Evolutionary conservation across 2,797 vertebrate species (phyloP).

Genomic region (Champsocephalus esox): DNA sequence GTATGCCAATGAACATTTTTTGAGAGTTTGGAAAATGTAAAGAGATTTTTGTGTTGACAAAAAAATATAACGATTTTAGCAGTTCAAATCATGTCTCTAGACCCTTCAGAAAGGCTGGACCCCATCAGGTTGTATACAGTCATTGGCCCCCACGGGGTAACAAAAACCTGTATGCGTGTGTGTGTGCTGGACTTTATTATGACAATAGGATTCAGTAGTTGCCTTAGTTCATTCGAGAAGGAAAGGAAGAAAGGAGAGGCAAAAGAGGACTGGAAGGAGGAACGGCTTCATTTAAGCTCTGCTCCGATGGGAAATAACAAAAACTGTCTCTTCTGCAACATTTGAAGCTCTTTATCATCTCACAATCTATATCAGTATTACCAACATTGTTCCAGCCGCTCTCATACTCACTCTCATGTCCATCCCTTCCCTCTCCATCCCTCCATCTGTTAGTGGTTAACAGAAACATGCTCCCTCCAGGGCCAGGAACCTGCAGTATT

Average conservation of each 20-base stretch:
- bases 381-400: slow-evolving; percentile 39
- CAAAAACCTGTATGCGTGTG: not conserved
- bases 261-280: slow-evolving; percentile 8
- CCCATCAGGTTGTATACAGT: no score
- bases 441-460: slow-evolving; percentile 84
- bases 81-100: no score
- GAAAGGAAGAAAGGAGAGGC: not conserved
- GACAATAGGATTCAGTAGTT: slow-evolving; percentile 34
- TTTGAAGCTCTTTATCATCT: slow-evolving; percentile 24
- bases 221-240: slow-evolving; percentile 33
- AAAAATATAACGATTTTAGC: no score
- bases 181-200: slow-evolving; percentile 12
- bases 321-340: slow-evolving; percentile 22
- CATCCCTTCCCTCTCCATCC: slow-evolving; percentile 57
- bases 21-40: no score
- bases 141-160: no score
- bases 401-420: slow-evolving; percentile 30
- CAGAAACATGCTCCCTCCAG: slow-evolving; percentile 78
- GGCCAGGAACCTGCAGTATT: slow-evolving; percentile 81
- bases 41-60: no score
- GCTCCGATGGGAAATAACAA: not conserved
- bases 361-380: not conserved
- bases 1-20: no score
- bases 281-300: not conserved
- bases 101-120: no score